Base-by-base conservation (phyloP, 2,113 vertebrate species). In the Scortum barcoo region DNA sequence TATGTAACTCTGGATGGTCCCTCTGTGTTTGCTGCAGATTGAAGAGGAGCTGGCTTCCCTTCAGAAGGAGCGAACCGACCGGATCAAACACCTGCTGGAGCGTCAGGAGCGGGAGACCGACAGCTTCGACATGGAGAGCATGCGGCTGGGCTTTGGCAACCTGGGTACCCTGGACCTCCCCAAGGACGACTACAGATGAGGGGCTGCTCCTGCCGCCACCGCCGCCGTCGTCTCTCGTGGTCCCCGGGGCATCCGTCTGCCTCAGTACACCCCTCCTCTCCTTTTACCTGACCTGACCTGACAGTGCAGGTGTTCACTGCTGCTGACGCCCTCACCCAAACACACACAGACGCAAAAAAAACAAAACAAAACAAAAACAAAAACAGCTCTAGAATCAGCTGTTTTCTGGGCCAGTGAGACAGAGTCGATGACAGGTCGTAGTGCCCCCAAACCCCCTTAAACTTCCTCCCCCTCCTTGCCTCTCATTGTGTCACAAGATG, bases 181-280 rank as follows among this genome's bases (percentile, higher is more conserved):
- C 94, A 99, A 99, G 96, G 98, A 99, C 90, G 97, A 99, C 96
- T 98, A 97, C 94, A 99, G 98, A 99, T 99, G 97, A 99, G 96
- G 95, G 91, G 93, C 69, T 90, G 46, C 38, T 33, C 48, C 57
- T 89, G 75, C 68, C 89, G 75, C 68, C 80, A 42, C 67, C 3
- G 20, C 76, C 42, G 42, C 67, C 42, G 40, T 72, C 38, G 44
- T 76, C 56, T 84, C 63, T 71, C 7, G 16, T 53, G 5, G 67
- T 66, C 78, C 72, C 60, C 44, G 19, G 19, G 72, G 70, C 44
- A 22, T 67, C 82, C 28, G 40, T 77, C 83, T 57, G 86, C 78
- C 81, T 87, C 84, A 67, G 71, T 76, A 62, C 71, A 74, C 61
- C 84, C 62, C 69, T 61, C 66, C 40, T 54, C 70, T 84, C 76